Conservation (phyloP, 2,888 invertebrate genomes). For the Tetramorium bicarinatum region DNA sequence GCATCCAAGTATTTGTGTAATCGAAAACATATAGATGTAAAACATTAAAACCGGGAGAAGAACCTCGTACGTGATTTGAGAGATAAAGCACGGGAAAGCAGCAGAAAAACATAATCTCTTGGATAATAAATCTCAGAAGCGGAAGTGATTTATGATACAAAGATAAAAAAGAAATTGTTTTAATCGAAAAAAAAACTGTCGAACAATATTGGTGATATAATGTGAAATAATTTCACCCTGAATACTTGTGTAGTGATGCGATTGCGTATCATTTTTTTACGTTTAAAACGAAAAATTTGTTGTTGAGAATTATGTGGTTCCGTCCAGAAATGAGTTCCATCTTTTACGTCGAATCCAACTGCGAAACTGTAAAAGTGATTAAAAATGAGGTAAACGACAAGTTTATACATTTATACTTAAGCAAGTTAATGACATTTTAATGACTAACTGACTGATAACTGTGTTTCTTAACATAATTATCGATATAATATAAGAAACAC, state of each 20-base stretch:
- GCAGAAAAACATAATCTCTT: background rate
- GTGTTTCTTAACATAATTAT: background rate
- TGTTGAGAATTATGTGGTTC: slow-evolving; percentile 77
- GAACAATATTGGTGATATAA: background rate
- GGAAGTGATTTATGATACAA: background rate
- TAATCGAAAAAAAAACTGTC: background rate
- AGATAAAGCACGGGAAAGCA: background rate
- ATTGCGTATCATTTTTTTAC: background rate
- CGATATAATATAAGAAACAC: background rate
- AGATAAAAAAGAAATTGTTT: background rate
- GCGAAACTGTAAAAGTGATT: slow-evolving; percentile 70
- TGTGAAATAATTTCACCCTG: background rate
- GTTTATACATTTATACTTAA: background rate
- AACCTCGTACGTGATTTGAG: background rate
- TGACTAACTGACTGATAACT: background rate
- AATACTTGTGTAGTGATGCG: slow-evolving; percentile 2
- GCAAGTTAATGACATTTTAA: background rate
- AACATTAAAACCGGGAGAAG: background rate
- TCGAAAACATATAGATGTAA: background rate
- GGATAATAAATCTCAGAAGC: background rate
- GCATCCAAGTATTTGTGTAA: background rate
- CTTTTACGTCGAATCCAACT: slow-evolving; percentile 81
- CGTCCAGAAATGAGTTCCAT: slow-evolving; percentile 78
- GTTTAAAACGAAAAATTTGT: background rate
- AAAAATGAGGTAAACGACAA: slow-evolving; percentile 75